Base-by-base conservation (phyloP, 1,140 invertebrate species). In the Cotesia vestalis region DNA sequence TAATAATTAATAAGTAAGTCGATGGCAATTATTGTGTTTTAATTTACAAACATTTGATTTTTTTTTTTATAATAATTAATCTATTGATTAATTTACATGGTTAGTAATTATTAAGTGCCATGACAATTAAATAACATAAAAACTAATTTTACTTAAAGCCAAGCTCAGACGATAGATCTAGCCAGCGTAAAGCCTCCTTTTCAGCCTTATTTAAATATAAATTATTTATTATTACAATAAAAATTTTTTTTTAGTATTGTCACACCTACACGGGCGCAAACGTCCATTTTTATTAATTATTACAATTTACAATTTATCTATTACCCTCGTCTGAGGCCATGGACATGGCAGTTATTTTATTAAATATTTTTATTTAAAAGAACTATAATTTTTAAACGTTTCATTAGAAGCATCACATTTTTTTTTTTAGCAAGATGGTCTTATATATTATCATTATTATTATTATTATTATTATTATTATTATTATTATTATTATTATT, bases 311-410 rank as follows among this genome's bases (percentile, higher is more conserved):
- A 59, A 66, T 62, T 60, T 46, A 66, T 74, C 70, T 72, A 73
- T 57, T 60, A 68, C 69, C 60, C 63, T 73, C 71, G 63, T 68
- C 52, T 66, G 36, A 77, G 70, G 66, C 75, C 73, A 76, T 76
- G 66, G 55, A 78, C 72, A 79, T 76, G 78, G 78, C 78, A 80
- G 78, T 80, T 76, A 77, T 69, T 78, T 71, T 69, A 78, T 76
- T 69, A 73, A 78, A 53, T 64, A 46, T 59, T 68, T 17, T 17
- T 55, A 53, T 51, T 67, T 57, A n/a, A 57, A 9, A 38, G 9
- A 27, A 27, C 20, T 63, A 36, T 63, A 38, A 12, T 40, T 53
- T 27, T 51, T 53, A 57, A 57, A 27, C 8, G n/a, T 38, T 36
- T 68, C 40, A n/a, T 40, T 34, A 55, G 53, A 57, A 57, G 52